A percentile compares a stretch with the other conserved stretches of the same genome.
These are phyloP conservation scores for Cephus pulcher DNA, from an alignment of 2,888 invertebrate species.

Conservation along the genomic window DNA sequence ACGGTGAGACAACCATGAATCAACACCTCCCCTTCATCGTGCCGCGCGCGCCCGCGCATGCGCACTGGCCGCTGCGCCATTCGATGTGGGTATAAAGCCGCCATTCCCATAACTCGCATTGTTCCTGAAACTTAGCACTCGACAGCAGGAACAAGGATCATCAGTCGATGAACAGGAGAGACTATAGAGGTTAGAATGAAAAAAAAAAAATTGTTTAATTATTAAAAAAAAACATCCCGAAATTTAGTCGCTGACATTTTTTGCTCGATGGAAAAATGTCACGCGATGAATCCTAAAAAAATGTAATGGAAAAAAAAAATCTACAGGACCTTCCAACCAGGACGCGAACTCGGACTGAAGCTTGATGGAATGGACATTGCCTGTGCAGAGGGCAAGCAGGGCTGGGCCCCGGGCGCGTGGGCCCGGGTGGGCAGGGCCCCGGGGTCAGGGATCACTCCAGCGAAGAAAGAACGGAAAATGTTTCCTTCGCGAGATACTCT, in stretches of 20 bases:
- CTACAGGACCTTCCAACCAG: background rate
- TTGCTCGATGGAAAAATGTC: background rate
- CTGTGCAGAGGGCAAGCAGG: conserved; percentile 13
- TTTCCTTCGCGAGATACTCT: conserved; percentile 45
- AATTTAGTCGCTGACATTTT: background rate
- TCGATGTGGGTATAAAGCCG: background rate
- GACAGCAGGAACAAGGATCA: background rate
- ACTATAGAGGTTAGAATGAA: background rate
- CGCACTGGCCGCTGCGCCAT: background rate
- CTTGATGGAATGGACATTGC: conserved; percentile 5
- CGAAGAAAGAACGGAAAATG: conserved; percentile 24
- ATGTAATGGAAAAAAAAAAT: conserved; percentile 21
- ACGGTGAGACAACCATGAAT: conserved; percentile 31
- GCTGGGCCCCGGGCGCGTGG: conserved; percentile 35
- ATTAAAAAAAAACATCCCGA: background rate
- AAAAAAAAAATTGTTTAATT: background rate
- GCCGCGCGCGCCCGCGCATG: background rate
- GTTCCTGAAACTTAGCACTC: background rate
- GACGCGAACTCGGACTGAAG: background rate
- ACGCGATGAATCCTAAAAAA: background rate
- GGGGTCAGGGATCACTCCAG: conserved; percentile 53
- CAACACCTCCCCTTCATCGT: conserved; percentile 23
- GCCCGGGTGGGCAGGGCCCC: conserved; percentile 47
- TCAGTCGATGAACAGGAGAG: no score
- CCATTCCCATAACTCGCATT: conserved; percentile 8